Evolutionary conservation across 2,797 vertebrate genomes (phyloP).

Genomic region (Oreochromis grahami): DNA sequence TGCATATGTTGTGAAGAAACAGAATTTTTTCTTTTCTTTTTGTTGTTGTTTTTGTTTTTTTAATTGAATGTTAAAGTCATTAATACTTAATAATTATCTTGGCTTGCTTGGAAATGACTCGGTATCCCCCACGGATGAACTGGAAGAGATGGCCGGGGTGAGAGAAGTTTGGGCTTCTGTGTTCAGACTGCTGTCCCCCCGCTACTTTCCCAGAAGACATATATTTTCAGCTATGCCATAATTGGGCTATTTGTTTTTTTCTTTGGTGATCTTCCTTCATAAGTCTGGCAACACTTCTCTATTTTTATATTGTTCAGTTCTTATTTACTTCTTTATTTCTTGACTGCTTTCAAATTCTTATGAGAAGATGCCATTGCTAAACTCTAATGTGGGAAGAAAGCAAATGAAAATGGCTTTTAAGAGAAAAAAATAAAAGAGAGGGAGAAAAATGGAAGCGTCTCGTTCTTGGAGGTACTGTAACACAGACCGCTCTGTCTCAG

Average conservation of each 20-base stretch:
- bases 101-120: not conserved
- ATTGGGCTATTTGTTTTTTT: not conserved
- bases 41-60: not conserved
- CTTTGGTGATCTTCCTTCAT: not conserved
- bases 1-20: not conserved
- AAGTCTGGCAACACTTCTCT: not conserved
- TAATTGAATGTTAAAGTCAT: not conserved
- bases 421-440: not conserved
- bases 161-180: not conserved
- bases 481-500: conserved; percentile 65
- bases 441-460: conserved; percentile 11
- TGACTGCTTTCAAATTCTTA: not conserved
- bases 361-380: not conserved
- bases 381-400: not conserved
- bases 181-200: not conserved
- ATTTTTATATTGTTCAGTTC: not conserved
- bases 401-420: not conserved
- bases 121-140: not conserved
- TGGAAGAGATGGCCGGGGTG: not conserved
- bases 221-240: not conserved
- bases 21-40: fast-evolving
- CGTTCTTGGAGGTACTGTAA: conserved; percentile 56
- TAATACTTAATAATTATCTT: not conserved
- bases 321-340: not conserved
- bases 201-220: not conserved